Evolutionary conservation across 2,113 vertebrate species (phyloP).

Genomic region (Sphaerodactylus townsendi): DNA sequence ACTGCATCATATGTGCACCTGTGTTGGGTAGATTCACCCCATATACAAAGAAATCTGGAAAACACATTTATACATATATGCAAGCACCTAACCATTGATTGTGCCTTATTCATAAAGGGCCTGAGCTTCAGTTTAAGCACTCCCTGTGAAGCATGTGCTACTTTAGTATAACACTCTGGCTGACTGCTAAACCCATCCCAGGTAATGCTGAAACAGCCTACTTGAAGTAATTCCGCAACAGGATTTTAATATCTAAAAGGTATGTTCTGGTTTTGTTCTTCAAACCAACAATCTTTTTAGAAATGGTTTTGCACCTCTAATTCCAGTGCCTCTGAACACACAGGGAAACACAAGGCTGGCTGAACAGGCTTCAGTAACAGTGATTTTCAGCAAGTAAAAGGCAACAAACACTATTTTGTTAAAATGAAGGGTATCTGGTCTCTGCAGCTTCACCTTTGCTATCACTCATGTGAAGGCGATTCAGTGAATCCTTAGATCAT

Average conservation of each 20-base stretch:
- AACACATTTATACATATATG: not conserved
- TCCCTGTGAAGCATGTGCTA: not conserved
- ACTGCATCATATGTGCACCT: too few species aligned
- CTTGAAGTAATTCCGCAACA: not conserved
- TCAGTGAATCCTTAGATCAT: not conserved
- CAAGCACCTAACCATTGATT: not conserved
- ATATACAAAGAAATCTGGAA: not conserved
- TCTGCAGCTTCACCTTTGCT: not conserved
- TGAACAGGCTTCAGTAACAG: not conserved
- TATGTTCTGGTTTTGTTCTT: not conserved
- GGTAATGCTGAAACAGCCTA: too few species aligned
- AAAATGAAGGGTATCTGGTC: too few species aligned
- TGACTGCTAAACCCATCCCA: too few species aligned
- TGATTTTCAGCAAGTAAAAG: not conserved
- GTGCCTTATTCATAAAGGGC: not conserved
- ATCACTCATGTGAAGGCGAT: too few species aligned
- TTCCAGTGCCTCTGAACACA: not conserved
- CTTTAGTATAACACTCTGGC: not conserved
- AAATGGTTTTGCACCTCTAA: not conserved
- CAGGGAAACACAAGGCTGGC: not conserved
- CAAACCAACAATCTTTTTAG: not conserved
- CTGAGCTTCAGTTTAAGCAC: not conserved
- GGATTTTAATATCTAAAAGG: not conserved
- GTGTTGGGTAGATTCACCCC: too few species aligned
- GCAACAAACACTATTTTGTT: not conserved